Base-by-base conservation (phyloP, 1,140 invertebrate genomes). In the Acromyrmex charruanus region DNA sequence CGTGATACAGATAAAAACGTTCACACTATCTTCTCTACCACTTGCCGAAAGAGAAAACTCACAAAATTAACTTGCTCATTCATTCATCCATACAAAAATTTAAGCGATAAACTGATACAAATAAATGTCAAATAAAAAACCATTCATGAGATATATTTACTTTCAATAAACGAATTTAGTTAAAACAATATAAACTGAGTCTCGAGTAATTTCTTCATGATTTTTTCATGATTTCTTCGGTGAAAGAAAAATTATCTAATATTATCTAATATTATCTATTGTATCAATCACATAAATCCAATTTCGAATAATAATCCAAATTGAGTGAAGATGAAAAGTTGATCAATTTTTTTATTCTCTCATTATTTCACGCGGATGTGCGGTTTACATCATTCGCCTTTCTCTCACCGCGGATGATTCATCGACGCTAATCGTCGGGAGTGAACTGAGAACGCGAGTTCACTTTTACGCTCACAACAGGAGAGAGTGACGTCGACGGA, bases 341-440 rank as follows among this genome's bases (percentile, higher is more conserved):
- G 21, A 9, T 49, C 55, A 14, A 82, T 39, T 61, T 58, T 58
- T 58, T 21, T 21, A 18, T 58, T 74, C 39, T 31, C 35, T 35
- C 28, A 25, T 82, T 72, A 69, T 75, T 84, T 74, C 31, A 75
- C 69, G 69, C 35, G 69, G 80, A 84, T 84, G 80, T 71, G 63
- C 25, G 58, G 18, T 84, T 84, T 61, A 61, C 80, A 72, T 59
- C 69, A 74, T 49, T 84, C 69, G 80, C 80, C 80, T 84, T 84
- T 84, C 80, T 84, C 80, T 75, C 55, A 25, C 39, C 14, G 21
- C 55, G n/a, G 58, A 84, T 84, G 80, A 84, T 84, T 84, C 80
- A 84, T 84, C 68, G 39, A 14, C 51, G 51, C 25, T 59, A 71
- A 74, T 82, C 55, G 55, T 39, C 39, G 35, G 58, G 39, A 74